phyloP scores from a whole-genome alignment of 2,113 vertebrate species.

The Physeter macrocephalus region DNA sequence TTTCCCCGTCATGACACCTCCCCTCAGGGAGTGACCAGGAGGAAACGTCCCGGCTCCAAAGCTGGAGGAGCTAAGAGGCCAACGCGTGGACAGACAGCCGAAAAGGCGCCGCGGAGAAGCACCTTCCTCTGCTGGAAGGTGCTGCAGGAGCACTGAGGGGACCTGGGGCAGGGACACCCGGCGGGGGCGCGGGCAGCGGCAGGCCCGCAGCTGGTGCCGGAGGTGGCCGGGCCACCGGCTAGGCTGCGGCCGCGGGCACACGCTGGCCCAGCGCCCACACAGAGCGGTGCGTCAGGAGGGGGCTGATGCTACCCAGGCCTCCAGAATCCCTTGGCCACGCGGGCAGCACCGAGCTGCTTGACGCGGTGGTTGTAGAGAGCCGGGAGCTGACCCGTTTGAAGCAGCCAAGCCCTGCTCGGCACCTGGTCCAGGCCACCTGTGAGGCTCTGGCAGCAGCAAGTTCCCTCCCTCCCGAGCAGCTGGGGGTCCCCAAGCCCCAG shows the following conservation, averaged over 20 bases:
- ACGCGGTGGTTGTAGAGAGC: no score
- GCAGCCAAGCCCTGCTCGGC: neutral
- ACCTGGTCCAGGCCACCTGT: neutral
- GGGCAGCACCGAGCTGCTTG: neutral
- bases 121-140: neutral
- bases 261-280: neutral
- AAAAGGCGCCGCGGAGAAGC: neutral
- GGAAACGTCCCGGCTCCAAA: neutral
- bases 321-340: neutral
- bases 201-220: no score
- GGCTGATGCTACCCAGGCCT: neutral
- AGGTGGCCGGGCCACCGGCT: no score
- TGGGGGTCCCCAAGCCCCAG: neutral
- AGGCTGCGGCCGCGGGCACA: neutral
- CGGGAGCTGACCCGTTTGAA: neutral
- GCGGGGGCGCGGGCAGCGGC: no score
- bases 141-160: neutral
- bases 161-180: no score
- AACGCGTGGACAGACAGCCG: neutral
- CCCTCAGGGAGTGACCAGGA: neutral
- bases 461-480: neutral
- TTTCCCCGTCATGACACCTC: neutral
- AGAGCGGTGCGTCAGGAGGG: neutral
- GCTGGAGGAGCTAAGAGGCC: neutral
- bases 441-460: neutral